phyloP scores from a whole-genome alignment of 2,797 vertebrate genomes.

The Emys orbicularis region DNA sequence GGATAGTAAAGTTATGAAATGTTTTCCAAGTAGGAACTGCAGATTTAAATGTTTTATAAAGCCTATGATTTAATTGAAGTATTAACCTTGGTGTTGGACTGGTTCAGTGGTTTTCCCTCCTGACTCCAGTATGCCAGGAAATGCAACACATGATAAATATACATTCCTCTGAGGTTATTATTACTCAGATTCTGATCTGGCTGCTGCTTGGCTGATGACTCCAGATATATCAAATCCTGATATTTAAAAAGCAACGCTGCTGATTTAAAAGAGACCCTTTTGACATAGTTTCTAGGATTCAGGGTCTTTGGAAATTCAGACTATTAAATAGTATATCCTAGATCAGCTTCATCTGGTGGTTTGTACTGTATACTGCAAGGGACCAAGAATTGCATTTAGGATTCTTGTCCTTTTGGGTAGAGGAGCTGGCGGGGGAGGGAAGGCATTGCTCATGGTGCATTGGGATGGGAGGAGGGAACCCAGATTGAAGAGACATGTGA shows the following conservation, averaged over 20 bases:
- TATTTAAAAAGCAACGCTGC: slow-evolving; percentile 60
- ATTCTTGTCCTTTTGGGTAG: background rate
- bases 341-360: background rate
- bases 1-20: slow-evolving; percentile 24
- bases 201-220: slow-evolving; percentile 63
- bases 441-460: background rate
- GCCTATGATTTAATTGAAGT: slow-evolving; percentile 22
- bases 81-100: slow-evolving; percentile 4
- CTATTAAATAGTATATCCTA: background rate
- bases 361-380: background rate
- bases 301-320: slow-evolving; percentile 11
- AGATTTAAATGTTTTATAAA: slow-evolving; percentile 41
- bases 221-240: slow-evolving; percentile 51
- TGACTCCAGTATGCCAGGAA: slow-evolving; percentile 55
- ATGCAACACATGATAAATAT: slow-evolving; percentile 62
- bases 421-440: background rate
- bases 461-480: rapidly evolving
- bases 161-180: slow-evolving; percentile 57
- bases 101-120: background rate
- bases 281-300: slow-evolving; percentile 19
- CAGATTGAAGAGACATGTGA: rapidly evolving
- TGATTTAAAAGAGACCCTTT: slow-evolving; percentile 52
- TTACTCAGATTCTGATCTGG: slow-evolving; percentile 48
- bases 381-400: background rate
- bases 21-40: slow-evolving; percentile 9